A percentile compares a stretch with the other conserved stretches of the same genome.
These are phyloP conservation scores for Pectinophora gossypiella DNA, from an alignment of 1,140 invertebrate genomes.

Conservation along the genomic window DNA sequence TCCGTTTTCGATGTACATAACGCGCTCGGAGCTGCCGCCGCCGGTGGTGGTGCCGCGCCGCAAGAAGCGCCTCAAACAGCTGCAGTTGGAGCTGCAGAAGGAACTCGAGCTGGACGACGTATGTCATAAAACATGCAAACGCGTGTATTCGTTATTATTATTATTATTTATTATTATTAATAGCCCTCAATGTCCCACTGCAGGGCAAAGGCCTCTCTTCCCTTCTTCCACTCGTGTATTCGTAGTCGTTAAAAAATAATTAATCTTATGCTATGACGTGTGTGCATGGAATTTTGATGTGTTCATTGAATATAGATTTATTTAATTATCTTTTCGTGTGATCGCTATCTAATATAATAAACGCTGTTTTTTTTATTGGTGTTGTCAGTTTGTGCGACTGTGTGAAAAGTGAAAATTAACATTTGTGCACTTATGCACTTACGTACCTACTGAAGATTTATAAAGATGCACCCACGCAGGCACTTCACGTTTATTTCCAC, in stretches of 20 bases:
- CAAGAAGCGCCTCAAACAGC: constrained; percentile 67
- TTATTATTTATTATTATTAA: too few species aligned
- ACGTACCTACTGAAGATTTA: background rate
- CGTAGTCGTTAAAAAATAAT: background rate
- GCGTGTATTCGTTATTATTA: too few species aligned
- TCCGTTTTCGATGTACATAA: constrained; percentile 67
- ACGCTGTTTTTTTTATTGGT: background rate
- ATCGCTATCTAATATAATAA: too few species aligned
- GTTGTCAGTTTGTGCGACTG: background rate
- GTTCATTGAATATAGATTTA: background rate
- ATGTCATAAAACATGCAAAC: constrained; percentile 33
- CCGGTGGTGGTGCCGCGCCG: constrained; percentile 62
- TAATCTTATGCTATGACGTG: background rate
- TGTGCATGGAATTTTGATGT: constrained; percentile 1
- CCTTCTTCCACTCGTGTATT: background rate
- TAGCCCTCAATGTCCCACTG: too few species aligned
- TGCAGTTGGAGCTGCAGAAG: constrained; percentile 49
- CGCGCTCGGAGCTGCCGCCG: constrained; percentile 54
- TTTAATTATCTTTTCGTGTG: too few species aligned
- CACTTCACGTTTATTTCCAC: too few species aligned
- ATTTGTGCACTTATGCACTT: background rate
- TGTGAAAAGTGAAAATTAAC: background rate
- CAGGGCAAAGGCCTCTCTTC: too few species aligned
- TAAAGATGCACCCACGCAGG: background rate
- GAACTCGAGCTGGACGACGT: constrained; percentile 23